Evolutionary conservation across 1,140 invertebrate species (phyloP).

Genomic region (Grapholita molesta): DNA sequence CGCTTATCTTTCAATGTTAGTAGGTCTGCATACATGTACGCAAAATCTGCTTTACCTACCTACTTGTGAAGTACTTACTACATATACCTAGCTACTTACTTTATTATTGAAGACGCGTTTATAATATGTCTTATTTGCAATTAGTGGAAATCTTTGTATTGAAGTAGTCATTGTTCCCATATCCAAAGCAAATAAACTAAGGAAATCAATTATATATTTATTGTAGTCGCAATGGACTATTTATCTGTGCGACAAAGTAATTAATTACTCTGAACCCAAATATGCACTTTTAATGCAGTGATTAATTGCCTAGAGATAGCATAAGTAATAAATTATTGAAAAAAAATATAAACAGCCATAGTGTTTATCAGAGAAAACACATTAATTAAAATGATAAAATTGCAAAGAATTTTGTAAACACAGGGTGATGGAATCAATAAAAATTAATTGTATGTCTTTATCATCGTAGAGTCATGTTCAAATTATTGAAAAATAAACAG

Average conservation of each 20-base stretch:
- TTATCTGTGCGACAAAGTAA: slow-evolving; percentile 29
- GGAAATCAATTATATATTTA: slow-evolving; percentile 22
- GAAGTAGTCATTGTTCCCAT: not conserved
- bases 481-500: slow-evolving; percentile 9
- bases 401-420: slow-evolving; percentile 46
- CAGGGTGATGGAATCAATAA: slow-evolving; percentile 61
- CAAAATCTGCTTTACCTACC: not conserved
- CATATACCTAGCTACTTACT: not conserved
- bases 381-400: slow-evolving; percentile 36
- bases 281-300: slow-evolving; percentile 30
- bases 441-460: slow-evolving; percentile 53
- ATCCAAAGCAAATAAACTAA: not conserved
- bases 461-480: slow-evolving; percentile 28
- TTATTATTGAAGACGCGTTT: not conserved
- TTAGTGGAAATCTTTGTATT: not conserved
- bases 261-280: slow-evolving; percentile 39
- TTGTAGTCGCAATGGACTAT: slow-evolving; percentile 22
- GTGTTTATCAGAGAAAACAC: slow-evolving; percentile 29
- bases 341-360: slow-evolving; percentile 31
- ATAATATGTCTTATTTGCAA: not conserved
- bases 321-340: slow-evolving; percentile 38
- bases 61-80: not conserved
- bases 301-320: slow-evolving; percentile 34
- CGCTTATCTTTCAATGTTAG: slow-evolving; percentile 13
- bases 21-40: not conserved